phyloP scores from a whole-genome alignment of 2,888 invertebrate genomes.

The Leptinotarsa peninsularis region DNA sequence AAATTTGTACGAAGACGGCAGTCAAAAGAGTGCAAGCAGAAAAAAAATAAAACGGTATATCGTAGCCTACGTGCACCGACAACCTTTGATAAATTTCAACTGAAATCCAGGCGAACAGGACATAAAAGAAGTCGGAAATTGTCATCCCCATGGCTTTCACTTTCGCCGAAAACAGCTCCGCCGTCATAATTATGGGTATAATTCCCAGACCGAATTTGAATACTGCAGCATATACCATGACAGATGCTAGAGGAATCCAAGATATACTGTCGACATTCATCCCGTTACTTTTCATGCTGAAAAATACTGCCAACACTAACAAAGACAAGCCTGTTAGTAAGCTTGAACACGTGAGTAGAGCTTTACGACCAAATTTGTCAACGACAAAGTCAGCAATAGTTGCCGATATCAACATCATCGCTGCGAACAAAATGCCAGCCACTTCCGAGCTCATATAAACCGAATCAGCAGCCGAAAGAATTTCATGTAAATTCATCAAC shows the following conservation, averaged over 20 bases:
- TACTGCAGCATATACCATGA: constrained; percentile 58
- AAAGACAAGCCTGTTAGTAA: constrained; percentile 47
- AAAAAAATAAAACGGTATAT: too few relatives aligned
- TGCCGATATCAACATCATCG: constrained; percentile 58
- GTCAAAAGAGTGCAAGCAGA: too few relatives aligned
- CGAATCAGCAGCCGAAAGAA: too few relatives aligned
- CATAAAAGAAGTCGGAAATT: not conserved
- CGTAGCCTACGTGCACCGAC: too few relatives aligned
- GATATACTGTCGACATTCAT: constrained; percentile 55
- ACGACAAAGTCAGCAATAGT: too few relatives aligned
- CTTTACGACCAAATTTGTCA: too few relatives aligned
- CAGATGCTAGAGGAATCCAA: constrained; percentile 60
- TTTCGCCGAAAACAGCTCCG: constrained; percentile 61
- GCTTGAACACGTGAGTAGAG: too few relatives aligned
- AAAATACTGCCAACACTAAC: constrained; percentile 59
- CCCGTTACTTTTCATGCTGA: constrained; percentile 56
- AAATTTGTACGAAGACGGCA: too few relatives aligned
- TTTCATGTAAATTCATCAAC: constrained; percentile 52
- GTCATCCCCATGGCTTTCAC: constrained; percentile 60
- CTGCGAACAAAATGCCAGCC: constrained; percentile 61
- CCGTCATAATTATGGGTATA: constrained; percentile 61
- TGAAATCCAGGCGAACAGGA: too few relatives aligned
- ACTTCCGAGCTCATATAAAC: constrained; percentile 56
- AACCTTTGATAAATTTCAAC: too few relatives aligned
- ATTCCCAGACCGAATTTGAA: constrained; percentile 62